Base-by-base conservation (phyloP, 1,140 invertebrate species). In the Heliconius nattereri region DNA sequence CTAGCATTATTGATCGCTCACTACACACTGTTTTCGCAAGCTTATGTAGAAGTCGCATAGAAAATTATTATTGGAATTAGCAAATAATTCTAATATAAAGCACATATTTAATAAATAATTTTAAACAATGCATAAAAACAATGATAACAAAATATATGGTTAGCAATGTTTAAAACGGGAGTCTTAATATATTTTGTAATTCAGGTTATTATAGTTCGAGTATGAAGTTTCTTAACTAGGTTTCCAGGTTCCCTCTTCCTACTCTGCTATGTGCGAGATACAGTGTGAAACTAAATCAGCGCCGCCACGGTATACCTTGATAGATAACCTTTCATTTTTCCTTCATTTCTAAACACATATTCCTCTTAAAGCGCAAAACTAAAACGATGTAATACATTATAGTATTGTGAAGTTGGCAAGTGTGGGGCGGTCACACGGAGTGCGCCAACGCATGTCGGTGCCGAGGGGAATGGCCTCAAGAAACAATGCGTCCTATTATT, bases 401-500 rank as follows among this genome's bases (percentile, higher is more conserved):
- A 29, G 60, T 66, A 66, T 66, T 29, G 76, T 78, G 32, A 78
- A n/a, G 70, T 49, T 54, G 73, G 73, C 60, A 45, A 75, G 74
- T 57, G 45, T 45, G 76, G 37, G 60, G 60, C 76, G 76, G 78
- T 86, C 85, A 79, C 84, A 85, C 84, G 84, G 74, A 73, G 81
- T 80, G 84, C 85, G 85, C 82, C 82, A 85, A 86, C 85, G 84
- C 83, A 84, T 84, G 82, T 84, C 85, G 83, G 79, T 81, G 74
- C 74, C 84, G 84, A 60, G 85, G 82, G 78, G 81, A 87, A 87
- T 81, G 84, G 57, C 84, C 85, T 82, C 85, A 76, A 75, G 79
- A 85, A 85, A 86, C 84, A 85, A 86, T 84, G 79, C 82, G 66
- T 81, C 76, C 82, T 84, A 85, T 85, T 85, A 85, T 86, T 86